These are phyloP conservation scores for Epistrophella euchroma DNA, from an alignment of 2,888 invertebrate genomes.

Conservation along the genomic window DNA sequence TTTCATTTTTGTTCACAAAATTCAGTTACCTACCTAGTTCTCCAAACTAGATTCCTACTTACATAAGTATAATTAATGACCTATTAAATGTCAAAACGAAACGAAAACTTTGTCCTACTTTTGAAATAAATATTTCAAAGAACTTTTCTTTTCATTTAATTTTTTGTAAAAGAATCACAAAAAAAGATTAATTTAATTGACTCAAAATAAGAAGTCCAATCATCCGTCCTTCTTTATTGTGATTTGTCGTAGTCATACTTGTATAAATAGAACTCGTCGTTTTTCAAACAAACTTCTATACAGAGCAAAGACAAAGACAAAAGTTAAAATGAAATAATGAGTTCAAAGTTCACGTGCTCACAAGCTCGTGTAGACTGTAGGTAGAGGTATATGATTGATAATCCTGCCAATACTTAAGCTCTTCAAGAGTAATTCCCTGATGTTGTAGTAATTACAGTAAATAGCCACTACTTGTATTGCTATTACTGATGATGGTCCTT, in stretches of 20 bases:
- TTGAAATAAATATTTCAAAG: constrained; percentile 1
- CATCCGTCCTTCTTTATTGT: constrained; percentile 21
- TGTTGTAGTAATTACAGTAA: constrained; percentile 61
- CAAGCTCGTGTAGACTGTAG: not conserved
- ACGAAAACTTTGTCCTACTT: constrained; percentile 7
- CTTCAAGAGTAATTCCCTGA: constrained; percentile 25
- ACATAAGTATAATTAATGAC: not conserved
- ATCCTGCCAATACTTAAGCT: constrained; percentile 14
- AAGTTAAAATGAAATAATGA: constrained; percentile 19
- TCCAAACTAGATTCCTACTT: not conserved
- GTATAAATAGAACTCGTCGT: constrained; percentile 12
- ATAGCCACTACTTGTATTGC: constrained; percentile 45
- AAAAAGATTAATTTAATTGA: constrained; percentile 39
- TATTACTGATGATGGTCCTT: constrained; percentile 22
- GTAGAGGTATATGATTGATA: constrained; percentile 9
- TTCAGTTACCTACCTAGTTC: not conserved
- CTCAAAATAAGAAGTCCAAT: constrained; percentile 37
- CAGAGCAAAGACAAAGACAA: not conserved
- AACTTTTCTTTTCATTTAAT: not conserved
- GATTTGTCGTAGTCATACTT: constrained; percentile 42
- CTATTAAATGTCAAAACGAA: constrained; percentile 7
- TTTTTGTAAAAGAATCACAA: not conserved
- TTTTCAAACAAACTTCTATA: constrained; percentile 8
- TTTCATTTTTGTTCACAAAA: not conserved
- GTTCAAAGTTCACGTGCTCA: constrained; percentile 17